Conservation (phyloP, 2,113 vertebrate species). For the Myxocyprinus asiaticus region DNA sequence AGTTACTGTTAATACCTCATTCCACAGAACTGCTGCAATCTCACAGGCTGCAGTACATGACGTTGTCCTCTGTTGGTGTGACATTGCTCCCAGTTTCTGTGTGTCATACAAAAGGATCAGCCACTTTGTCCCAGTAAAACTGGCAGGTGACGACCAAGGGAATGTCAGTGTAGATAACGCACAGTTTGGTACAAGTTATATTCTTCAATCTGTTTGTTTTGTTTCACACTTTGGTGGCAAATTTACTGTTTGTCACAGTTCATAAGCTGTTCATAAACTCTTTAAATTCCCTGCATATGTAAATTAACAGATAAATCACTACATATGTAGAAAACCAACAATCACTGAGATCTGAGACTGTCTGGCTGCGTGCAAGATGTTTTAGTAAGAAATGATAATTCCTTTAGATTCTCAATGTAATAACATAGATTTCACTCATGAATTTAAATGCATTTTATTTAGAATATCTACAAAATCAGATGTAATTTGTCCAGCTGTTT, state of each 20-base stretch:
- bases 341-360: neutral
- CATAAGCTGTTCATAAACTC: slow-evolving; percentile 6
- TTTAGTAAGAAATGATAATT: neutral
- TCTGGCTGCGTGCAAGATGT: neutral
- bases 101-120: no score
- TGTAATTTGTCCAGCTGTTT: no score
- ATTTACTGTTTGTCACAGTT: neutral
- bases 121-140: no score
- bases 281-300: no score
- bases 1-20: neutral
- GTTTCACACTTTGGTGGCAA: neutral
- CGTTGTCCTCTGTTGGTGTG: no score
- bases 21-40: neutral
- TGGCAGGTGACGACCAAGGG: no score
- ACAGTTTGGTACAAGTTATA: no score
- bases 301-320: neutral
- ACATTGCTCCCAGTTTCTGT: no score
- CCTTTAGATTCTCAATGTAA: neutral
- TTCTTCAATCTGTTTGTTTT: no score
- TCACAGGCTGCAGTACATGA: no score
- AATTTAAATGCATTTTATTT: neutral
- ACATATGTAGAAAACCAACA: neutral
- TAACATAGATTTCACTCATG: neutral
- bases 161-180: no score
- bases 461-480: no score